Conservation (phyloP, 2,888 invertebrate species). For the Apodemia mormo region DNA sequence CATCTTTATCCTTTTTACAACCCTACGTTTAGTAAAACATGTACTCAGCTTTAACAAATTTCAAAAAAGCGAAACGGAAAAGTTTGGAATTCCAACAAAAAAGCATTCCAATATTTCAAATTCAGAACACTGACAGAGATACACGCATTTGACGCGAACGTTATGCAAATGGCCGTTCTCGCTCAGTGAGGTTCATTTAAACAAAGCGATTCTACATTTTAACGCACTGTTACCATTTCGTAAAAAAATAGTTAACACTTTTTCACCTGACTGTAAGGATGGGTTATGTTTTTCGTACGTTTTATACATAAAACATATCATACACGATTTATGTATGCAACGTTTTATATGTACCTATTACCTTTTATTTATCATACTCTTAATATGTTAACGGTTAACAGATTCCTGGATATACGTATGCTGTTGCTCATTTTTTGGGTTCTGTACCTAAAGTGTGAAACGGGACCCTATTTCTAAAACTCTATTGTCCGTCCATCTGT, state of each 20-base stretch:
- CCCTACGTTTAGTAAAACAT: not conserved
- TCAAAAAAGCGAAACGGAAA: slow-evolving; percentile 12
- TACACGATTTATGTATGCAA: no score
- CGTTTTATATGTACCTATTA: no score
- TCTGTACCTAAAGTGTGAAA: no score
- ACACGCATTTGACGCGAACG: slow-evolving; percentile 20
- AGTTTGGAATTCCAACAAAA: slow-evolving; percentile 15
- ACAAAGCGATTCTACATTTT: slow-evolving; percentile 19
- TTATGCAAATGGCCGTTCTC: slow-evolving; percentile 23
- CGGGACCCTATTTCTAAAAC: no score
- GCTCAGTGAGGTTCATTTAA: slow-evolving; percentile 24
- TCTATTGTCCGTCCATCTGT: no score
- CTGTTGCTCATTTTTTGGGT: no score
- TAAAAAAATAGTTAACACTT: slow-evolving; percentile 12
- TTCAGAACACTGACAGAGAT: slow-evolving; percentile 20
- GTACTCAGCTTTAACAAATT: not conserved
- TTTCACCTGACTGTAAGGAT: not conserved
- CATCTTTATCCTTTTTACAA: no score
- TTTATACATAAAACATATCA: not conserved
- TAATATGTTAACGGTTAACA: no score
- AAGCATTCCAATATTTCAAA: slow-evolving; percentile 15
- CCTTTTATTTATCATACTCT: no score
- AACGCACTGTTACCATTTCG: slow-evolving; percentile 11
- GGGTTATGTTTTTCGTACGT: not conserved
- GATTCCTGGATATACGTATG: no score